These are phyloP conservation scores for Polypterus senegalus DNA, from an alignment of 2,113 vertebrate genomes.

Conservation along the genomic window DNA sequence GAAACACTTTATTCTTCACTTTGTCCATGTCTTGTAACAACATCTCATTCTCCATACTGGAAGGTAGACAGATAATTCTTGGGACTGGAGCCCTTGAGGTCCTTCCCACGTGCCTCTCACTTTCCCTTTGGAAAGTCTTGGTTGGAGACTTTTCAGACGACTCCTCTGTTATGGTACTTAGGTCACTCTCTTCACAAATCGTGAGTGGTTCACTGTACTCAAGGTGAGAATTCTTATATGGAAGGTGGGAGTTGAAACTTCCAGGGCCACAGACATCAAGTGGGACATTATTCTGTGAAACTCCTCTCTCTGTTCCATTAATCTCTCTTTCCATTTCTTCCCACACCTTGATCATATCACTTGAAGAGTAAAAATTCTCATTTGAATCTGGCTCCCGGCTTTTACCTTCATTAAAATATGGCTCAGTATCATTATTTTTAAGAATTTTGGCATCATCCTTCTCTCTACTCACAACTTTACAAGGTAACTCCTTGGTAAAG, in stretches of 20 bases:
- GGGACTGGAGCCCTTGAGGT: slow-evolving; percentile 30
- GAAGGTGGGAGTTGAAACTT: slow-evolving; percentile 9
- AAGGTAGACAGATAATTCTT: slow-evolving; percentile 43
- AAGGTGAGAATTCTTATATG: slow-evolving; percentile 9
- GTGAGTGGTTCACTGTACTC: slow-evolving; percentile 33
- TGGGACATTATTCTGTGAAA: slow-evolving; percentile 12
- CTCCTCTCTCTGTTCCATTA: slow-evolving; percentile 16
- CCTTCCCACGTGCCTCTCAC: slow-evolving; percentile 19
- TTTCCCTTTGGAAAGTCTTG: slow-evolving; percentile 20
- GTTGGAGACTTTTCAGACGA: slow-evolving; percentile 25
- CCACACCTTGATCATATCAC: slow-evolving; percentile 61
- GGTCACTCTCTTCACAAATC: slow-evolving; percentile 59
- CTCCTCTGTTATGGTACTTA: slow-evolving; percentile 35
- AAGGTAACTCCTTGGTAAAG: slow-evolving; percentile 25
- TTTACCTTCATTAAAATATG: slow-evolving; percentile 10
- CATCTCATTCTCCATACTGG: slow-evolving; percentile 49
- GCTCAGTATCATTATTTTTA: slow-evolving; percentile 3
- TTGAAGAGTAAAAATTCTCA: slow-evolving; percentile 51
- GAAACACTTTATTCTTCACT: slow-evolving; percentile 78
- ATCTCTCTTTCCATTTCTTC: slow-evolving; percentile 52
- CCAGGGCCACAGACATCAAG: neutral
- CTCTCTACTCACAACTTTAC: neutral
- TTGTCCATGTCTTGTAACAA: slow-evolving; percentile 54
- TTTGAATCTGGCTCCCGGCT: slow-evolving; percentile 27
- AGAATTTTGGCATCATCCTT: slow-evolving; percentile 12